Base-by-base conservation (phyloP, 2,797 vertebrate species). In the Microctenopoma steveboyesi region DNA sequence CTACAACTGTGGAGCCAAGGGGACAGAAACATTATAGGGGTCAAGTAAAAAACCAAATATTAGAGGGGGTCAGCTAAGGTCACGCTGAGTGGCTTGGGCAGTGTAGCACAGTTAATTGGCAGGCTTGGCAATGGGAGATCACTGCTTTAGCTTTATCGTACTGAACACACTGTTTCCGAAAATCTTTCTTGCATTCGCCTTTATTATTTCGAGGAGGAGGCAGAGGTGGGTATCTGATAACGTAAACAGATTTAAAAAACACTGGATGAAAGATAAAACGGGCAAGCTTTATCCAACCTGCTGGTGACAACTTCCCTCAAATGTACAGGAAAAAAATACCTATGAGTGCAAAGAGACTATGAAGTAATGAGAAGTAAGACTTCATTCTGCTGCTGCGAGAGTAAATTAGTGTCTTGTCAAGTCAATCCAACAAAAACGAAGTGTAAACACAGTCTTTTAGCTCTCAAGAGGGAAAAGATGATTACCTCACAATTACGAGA, bases 401-500 rank as follows among this genome's bases (percentile, higher is more conserved):
- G 82, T 78, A 89, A 90, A 89, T 89, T 85, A 85, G 77, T 69
- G 82, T 82, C 74, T 90, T 43, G 67, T 78, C 86, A 86, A 90
- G 82, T 83, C 6, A 7, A 85, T 64, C 74, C 37, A 70, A 86
- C 86, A 88, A 84, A 90, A 35, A 76, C 28, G 6, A 83, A 88
- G 82, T 84, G 84, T 91, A 91, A 91, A 90, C 86, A 91, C 86
- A 85, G 85, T 87, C 70, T 88, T 90, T 86, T 78, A 78, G 81
- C 82, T 85, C 87, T 91, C 89, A 81, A 86, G 82, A 83, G 83
- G 83, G 78, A 85, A 87, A 88, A 87, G 88, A 91, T 89, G 87
- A 92, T 92, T 90, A 89, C 88, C 77, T 86, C 81, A 87, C 86
- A 90, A 91, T 90, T 92, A 91, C 52, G 47, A 85, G 81, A 88